A percentile compares a stretch with the other conserved stretches of the same genome.
Evolutionary conservation across 2,797 vertebrate genomes (phyloP).

Genomic region (Anniella stebbinsi): DNA sequence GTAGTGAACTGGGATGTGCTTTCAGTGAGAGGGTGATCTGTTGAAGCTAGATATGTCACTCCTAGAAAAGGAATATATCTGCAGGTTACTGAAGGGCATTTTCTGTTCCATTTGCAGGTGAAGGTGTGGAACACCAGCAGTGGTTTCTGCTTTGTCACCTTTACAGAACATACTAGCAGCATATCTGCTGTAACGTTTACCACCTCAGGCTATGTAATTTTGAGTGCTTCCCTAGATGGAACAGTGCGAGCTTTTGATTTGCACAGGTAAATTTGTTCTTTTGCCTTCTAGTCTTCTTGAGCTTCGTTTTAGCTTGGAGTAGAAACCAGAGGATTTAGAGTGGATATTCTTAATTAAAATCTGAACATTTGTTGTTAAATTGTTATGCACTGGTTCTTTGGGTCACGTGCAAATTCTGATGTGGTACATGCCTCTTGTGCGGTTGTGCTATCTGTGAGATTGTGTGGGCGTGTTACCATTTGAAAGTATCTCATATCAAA

Average conservation of each 20-base stretch:
- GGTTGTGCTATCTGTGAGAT: neutral
- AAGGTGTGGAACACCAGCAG: slow-evolving; percentile 96
- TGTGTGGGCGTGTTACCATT: neutral
- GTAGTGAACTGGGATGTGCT: neutral
- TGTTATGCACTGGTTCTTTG: neutral
- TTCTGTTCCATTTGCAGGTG: slow-evolving; percentile 80
- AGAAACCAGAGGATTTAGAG: neutral
- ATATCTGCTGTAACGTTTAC: slow-evolving; percentile 90
- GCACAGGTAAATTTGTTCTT: slow-evolving; percentile 85
- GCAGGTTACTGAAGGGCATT: neutral
- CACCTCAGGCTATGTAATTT: slow-evolving; percentile 88
- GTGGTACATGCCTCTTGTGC: neutral
- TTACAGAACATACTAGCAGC: slow-evolving; percentile 93
- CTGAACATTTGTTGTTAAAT: neutral
- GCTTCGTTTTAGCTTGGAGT: neutral
- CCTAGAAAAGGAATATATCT: neutral
- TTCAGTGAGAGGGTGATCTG: neutral
- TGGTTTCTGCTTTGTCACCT: slow-evolving; percentile 96
- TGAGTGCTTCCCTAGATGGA: slow-evolving; percentile 95
- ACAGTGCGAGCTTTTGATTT: slow-evolving; percentile 95
- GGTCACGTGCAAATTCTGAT: neutral
- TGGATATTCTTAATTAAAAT: slow-evolving; percentile 1
- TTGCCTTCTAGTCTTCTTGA: neutral
- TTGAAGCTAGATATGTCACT: neutral
- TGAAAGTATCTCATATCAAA: neutral